Percentiles rank a stretch among this genome's conserved stretches.
phyloP scores from a whole-genome alignment of 2,113 vertebrate genomes.

The Sebastes fasciatus region DNA sequence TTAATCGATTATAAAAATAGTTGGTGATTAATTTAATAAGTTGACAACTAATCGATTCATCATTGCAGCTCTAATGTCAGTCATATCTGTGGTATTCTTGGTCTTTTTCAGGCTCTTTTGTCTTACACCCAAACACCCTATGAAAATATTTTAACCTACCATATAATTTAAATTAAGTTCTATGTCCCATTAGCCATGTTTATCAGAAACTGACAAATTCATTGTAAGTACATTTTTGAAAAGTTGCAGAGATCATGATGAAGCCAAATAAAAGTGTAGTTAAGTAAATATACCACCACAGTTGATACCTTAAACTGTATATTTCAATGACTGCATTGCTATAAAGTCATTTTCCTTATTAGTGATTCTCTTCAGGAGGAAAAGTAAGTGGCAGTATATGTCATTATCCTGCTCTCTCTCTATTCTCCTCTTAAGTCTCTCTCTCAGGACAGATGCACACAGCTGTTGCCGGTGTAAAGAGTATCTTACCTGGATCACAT shows the following conservation, averaged over 20 bases:
- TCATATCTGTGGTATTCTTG: too few species aligned
- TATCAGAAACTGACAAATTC: background rate
- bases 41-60: too few species aligned
- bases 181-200: background rate
- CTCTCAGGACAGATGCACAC: slow-evolving; percentile 6
- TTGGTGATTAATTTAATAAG: too few species aligned
- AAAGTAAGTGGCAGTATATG: background rate
- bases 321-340: background rate
- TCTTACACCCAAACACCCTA: background rate
- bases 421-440: too few species aligned
- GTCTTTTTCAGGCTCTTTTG: too few species aligned
- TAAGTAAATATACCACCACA: background rate
- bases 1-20: too few species aligned
- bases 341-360: background rate
- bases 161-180: background rate
- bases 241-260: background rate
- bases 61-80: too few species aligned
- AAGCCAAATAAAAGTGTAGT: background rate
- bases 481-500: slow-evolving; percentile 67
- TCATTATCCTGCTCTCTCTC: too few species aligned
- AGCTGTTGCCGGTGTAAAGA: slow-evolving; percentile 2
- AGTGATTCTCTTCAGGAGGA: too few species aligned
- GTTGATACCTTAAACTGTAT: background rate
- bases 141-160: background rate
- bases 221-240: background rate